Evolutionary conservation across 2,888 invertebrate species (phyloP), one percentile per base, ranked within the genome.

Genomic region (Drosophila paranaensis): DNA sequence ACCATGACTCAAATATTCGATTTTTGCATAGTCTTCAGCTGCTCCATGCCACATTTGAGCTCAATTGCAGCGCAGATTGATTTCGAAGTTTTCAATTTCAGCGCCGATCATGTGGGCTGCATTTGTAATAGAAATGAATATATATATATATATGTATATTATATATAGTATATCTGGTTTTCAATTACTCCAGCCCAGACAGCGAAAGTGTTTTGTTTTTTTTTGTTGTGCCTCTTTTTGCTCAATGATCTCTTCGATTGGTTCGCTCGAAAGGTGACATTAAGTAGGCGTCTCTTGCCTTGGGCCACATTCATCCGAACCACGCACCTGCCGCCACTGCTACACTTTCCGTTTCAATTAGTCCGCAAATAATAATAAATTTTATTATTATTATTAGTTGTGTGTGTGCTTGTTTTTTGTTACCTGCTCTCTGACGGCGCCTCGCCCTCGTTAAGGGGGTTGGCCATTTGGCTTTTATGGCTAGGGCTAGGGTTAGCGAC

Each of bases 261-360:
- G 68, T 83, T 83, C 87, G 39, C 74, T 39, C 57, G 87, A 83
- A 83, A 64, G 53, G 68, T 55, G 73, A 63, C 73, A 88, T 83
- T 83, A 82, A 64, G 87, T 82, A 81, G 79, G 86, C 85, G 88
- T 78, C 81, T 78, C 86, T 64, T 48, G 60, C 70, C 74, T 79
- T 69, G 62, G 42, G 39, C 56, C 4, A 53, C 14, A 35, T 51
- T 65, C 27, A 27, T 20, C 20, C 27, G 27, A 48, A 45, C 63
- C 45, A 67, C 65, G 69, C 71, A 69, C 60, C 63, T 69, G 65
- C 56, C 16, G 65, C 56, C 16, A 27, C 43, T 65, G 65, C 55
- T 67, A 62, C 67, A 77, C 74, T 71, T 74, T 74, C 67, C 30
- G 56, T 72, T 74, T 71, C 65, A 62, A 71, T 74, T 82, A 69